Base-by-base conservation (phyloP, 2,113 vertebrate genomes). In the Sinosuthora webbiana region DNA sequence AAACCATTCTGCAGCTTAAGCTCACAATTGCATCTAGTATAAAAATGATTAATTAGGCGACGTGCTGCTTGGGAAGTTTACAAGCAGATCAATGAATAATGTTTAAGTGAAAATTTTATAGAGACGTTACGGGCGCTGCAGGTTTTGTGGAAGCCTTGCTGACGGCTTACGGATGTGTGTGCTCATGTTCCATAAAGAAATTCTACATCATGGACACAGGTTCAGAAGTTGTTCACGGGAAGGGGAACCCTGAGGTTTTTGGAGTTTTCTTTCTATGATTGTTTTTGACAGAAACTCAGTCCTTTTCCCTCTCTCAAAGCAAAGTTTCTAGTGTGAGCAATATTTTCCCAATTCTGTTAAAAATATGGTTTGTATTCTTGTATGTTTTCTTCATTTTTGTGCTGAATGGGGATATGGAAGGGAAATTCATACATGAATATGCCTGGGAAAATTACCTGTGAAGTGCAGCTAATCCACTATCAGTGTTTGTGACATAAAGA, bases 11-110 rank as follows among this genome's bases (percentile, higher is more conserved):
- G 73, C 89, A 96, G 89, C 96, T 96, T 97, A 97, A 96, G 94
- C 91, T 93, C 84, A 96, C 94, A 95, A 95, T 97, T 97, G 92
- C 84, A 96, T 94, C 91, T 84, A 95, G 87, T 84, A 94, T 96
- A 97, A 97, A 97, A 97, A 95, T 95, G 94, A 97, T 97, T 97
- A 95, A 97, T 95, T 96, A 95, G 94, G 88, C 93, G 59, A 93
- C 80, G 90, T 96, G 94, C 93, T 94, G 94, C 53, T 97, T 87
- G 85, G 90, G 92, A 97, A 94, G 86, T 95, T 96, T 96, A 96
- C 94, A 97, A 96, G 90, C 91, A 91, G 93, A 95, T 96, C 95
- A 96, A 94, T 89, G 92, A 94, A 79, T 94, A 95, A 94, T 67
- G 89, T 91, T 93, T 63, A 94, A 97, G 96, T 96, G 96, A 94